Evolutionary conservation across 2,888 invertebrate genomes (phyloP), one percentile per base, ranked within the genome.

Genomic region (Drosophila cracens): DNA sequence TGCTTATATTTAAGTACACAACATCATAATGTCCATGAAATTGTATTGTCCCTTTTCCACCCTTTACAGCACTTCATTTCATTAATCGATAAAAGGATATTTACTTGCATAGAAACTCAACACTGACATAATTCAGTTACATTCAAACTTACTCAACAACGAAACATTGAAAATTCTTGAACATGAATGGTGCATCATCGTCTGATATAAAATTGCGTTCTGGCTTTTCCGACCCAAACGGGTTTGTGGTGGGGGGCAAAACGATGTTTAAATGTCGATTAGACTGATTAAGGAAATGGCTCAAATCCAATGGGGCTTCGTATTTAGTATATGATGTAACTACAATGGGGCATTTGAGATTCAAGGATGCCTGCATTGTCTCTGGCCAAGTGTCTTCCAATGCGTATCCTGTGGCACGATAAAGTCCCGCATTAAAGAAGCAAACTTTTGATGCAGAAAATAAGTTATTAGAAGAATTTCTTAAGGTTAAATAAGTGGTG

Each of bases 121-220:
- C 31, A 54, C n/a, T 11, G 33, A 1, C n/a, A 0, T 25, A 25
- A n/a, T 16, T 38, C 48, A 31, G 29, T 27, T 46, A 38, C 43
- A 56, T 18, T 34, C 3, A 16, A 43, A 33, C 18, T 91, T 84
- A 93, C 80, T 93, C 91, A 27, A 96, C 91, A 70, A 96, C 93
- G 84, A 94, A 93, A 76, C 94, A 94, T 92, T 94, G 96, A 91
- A 95, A 95, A 93, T 96, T 96, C 90, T 96, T 96, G 87, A 96
- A 96, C 87, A 96, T 94, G 67, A 96, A 92, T 0, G 96, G 96
- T 54, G 94, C 94, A 53, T 95, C 94, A 72, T 96, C 95, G 82
- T 96, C 96, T 8, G 96, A 95, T 18, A 96, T 95, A 76, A 96
- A 96, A 87, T 96, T 96, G 56, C 96, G 94, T 79, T 96, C 96